A percentile compares a stretch with the other conserved stretches of the same genome.
These are phyloP conservation scores for Simalia tracyae DNA, from an alignment of 2,797 vertebrate species.

Conservation along the genomic window DNA sequence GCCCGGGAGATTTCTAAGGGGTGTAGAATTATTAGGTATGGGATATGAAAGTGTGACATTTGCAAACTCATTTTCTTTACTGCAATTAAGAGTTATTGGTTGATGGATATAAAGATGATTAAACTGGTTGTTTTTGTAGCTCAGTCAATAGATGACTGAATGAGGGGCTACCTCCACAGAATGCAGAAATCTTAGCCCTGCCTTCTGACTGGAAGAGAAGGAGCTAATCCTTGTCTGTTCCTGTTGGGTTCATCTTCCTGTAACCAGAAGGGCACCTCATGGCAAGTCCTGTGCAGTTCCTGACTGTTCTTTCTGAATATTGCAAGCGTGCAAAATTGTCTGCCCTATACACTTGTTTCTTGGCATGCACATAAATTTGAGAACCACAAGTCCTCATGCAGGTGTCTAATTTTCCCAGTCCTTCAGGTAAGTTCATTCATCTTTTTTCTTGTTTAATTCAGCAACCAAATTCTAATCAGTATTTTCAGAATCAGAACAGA, in stretches of 20 bases:
- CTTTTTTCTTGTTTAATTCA: not conserved
- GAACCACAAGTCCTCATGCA: not conserved
- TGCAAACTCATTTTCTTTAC: too few relatives aligned
- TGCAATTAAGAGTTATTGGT: too few relatives aligned
- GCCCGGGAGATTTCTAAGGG: too few relatives aligned
- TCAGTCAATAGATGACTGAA: too few relatives aligned
- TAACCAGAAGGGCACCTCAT: not conserved
- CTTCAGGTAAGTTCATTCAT: not conserved
- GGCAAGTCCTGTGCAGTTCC: not conserved
- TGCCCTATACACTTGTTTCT: not conserved
- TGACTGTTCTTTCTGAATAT: not conserved
- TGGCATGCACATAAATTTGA: not conserved
- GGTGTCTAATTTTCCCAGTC: not conserved
- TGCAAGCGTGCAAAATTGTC: not conserved
- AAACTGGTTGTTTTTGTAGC: too few relatives aligned
- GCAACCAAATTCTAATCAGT: not conserved
- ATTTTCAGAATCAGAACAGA: not conserved
- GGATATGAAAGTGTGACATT: too few relatives aligned
- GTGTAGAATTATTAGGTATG: too few relatives aligned
- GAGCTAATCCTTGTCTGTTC: not conserved
- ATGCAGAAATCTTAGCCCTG: too few relatives aligned
- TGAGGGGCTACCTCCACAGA: too few relatives aligned
- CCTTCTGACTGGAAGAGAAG: not conserved
- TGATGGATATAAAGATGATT: too few relatives aligned
- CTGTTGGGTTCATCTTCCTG: not conserved